Evolutionary conservation across 2,797 vertebrate genomes (phyloP).

Genomic region (Pseudopleuronectes americanus): DNA sequence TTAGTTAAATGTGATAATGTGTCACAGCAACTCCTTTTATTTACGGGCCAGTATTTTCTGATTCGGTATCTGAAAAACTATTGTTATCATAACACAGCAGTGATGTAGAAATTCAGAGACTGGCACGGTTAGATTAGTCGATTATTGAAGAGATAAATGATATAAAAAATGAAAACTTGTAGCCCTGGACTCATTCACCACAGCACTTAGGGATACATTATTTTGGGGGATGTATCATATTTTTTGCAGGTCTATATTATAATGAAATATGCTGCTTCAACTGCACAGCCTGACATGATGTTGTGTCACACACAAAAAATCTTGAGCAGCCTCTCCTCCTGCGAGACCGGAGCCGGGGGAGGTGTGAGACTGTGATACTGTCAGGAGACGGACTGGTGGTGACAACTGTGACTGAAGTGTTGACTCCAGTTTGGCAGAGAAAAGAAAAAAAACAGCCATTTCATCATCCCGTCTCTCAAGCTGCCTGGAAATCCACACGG

Average conservation of each 20-base stretch:
- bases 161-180: background rate
- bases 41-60: no score
- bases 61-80: no score
- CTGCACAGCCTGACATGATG: no score
- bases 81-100: no score
- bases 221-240: no score
- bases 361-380: constrained; percentile 21
- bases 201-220: no score
- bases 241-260: no score
- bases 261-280: no score
- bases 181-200: no score
- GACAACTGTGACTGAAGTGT: constrained; percentile 45
- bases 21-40: no score
- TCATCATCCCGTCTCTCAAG: constrained; percentile 17
- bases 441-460: constrained; percentile 10
- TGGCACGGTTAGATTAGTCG: background rate
- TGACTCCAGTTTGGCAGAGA: constrained; percentile 7
- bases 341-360: constrained; percentile 10
- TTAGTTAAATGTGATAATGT: no score
- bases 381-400: constrained; percentile 19
- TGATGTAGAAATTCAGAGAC: background rate
- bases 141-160: background rate
- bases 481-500: background rate
- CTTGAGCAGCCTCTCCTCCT: background rate
- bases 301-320: no score